A percentile compares a stretch with the other conserved stretches of the same genome.
phyloP scores from a whole-genome alignment of 2,113 vertebrate genomes.

The Sclerurus mexicanus region DNA sequence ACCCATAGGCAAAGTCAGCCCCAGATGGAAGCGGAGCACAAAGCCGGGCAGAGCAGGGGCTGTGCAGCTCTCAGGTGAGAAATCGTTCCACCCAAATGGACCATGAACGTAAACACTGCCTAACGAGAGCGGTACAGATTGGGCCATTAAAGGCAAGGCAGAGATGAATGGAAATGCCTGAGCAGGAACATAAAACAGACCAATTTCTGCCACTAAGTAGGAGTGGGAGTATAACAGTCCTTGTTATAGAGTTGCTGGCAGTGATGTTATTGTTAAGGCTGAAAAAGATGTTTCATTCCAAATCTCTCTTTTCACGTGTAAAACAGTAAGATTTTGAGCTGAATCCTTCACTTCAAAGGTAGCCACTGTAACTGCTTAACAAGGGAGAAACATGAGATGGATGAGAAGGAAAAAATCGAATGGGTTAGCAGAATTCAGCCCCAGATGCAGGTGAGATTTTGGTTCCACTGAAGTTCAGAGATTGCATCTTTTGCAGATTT shows the following conservation, averaged over 20 bases:
- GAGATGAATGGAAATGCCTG: conserved; percentile 62
- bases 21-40: not conserved
- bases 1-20: not conserved
- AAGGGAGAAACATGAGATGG: not conserved
- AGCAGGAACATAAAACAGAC: conserved; percentile 57
- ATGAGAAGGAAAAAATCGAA: not conserved
- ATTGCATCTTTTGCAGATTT: not conserved
- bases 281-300: conserved; percentile 58
- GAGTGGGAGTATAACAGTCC: conserved; percentile 51
- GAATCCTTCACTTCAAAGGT: conserved; percentile 50
- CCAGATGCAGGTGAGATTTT: not conserved
- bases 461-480: not conserved
- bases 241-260: conserved; percentile 54
- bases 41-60: not conserved
- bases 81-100: conserved; percentile 58
- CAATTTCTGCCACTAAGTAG: conserved; percentile 64
- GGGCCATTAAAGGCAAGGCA: conserved; percentile 54
- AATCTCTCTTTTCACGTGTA: conserved; percentile 57
- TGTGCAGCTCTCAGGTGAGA: conserved; percentile 56
- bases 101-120: conserved; percentile 23
- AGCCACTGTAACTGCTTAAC: not conserved
- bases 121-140: conserved; percentile 20
- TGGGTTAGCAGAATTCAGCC: not conserved
- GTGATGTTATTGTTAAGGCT: conserved; percentile 64
- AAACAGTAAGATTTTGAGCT: conserved; percentile 44